phyloP scores from a whole-genome alignment of 2,888 invertebrate genomes.

The Eupithecia centaureata region DNA sequence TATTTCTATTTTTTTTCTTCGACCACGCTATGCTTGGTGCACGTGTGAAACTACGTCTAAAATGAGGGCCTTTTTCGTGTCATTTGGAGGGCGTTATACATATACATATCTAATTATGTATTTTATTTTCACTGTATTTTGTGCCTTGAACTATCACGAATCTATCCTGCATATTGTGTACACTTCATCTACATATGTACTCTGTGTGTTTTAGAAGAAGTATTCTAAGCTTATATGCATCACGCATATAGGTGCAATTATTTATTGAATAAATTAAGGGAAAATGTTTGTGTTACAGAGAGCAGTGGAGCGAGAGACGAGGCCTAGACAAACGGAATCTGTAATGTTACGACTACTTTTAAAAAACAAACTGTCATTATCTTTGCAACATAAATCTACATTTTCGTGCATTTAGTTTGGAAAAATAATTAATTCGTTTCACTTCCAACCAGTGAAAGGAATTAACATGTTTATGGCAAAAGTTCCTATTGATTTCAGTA shows the following conservation, averaged over 20 bases:
- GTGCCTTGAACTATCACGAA: not conserved
- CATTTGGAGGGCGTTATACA: not conserved
- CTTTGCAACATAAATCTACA: slow-evolving; percentile 52
- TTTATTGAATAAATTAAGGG: not conserved
- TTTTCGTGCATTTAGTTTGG: slow-evolving; percentile 8
- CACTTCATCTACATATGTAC: not conserved
- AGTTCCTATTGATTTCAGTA: slow-evolving; percentile 55
- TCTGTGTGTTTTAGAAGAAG: not conserved
- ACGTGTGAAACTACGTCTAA: not conserved
- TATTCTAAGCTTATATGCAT: too few relatives aligned
- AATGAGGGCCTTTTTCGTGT: not conserved
- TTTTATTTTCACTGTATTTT: slow-evolving; percentile 6
- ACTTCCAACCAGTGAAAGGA: slow-evolving; percentile 63
- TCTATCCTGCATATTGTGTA: slow-evolving; percentile 1
- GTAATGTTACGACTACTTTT: slow-evolving; percentile 57
- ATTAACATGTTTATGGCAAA: slow-evolving; percentile 52
- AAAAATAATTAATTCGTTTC: slow-evolving; percentile 49
- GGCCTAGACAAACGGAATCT: slow-evolving; percentile 70
- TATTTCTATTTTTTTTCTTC: not conserved
- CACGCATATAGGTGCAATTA: not conserved
- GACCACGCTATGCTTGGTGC: not conserved
- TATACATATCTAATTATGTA: not conserved
- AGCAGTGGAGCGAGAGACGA: slow-evolving; percentile 66
- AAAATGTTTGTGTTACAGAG: slow-evolving; percentile 54
- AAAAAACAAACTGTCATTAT: slow-evolving; percentile 57